Evolutionary conservation across 1,140 invertebrate genomes (phyloP), one percentile per base, ranked within the genome.

Genomic region (Araneus ventricosus): DNA sequence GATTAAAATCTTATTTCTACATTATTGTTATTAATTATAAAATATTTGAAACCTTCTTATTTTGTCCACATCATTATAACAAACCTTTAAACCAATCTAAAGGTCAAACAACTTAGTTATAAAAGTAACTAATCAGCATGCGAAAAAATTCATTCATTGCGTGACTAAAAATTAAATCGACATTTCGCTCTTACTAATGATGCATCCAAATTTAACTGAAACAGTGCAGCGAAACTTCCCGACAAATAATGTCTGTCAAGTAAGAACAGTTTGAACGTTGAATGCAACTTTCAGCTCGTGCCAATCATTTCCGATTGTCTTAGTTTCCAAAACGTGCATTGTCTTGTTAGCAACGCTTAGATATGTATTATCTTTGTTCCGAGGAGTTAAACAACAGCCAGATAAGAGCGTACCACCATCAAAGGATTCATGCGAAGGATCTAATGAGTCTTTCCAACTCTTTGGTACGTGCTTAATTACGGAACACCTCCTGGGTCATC

Each of bases 401-500:
- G 27, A 75, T 75, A 34, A 75, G 30, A 34, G 14, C 17, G 14
- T 30, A 10, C 67, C 17, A 37, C 67, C 67, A 82, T n/a, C 80
- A 82, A 52, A 41, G 41, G 80, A 82, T 45, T 41, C 27, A 34
- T 82, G 20, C 39, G 22, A 30, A 82, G 41, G 45, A 10, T 24
- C 39, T 82, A 82, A 82, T 82, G 80, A 41, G 37, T 45, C 37
- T 39, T 41, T 24, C 27, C 37, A 45, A 86, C 84, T 86, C 84
- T 82, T 86, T 61, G 57, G 84, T 61, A 59, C 84, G 84, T 86
- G 57, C 84, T 57, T 86, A 86, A 86, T 86, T 86, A 86, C 27
- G 34, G n/a, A 86, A 86, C 59, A 24, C 84, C 84, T 86, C 45
- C 30, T n/a, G 84, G 84, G 84, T 61, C 84, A 86, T 86, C 52